phyloP scores from a whole-genome alignment of 30 jellyfish, hydroid and myxozoan genomes.

The Euphysa ruthae region DNA sequence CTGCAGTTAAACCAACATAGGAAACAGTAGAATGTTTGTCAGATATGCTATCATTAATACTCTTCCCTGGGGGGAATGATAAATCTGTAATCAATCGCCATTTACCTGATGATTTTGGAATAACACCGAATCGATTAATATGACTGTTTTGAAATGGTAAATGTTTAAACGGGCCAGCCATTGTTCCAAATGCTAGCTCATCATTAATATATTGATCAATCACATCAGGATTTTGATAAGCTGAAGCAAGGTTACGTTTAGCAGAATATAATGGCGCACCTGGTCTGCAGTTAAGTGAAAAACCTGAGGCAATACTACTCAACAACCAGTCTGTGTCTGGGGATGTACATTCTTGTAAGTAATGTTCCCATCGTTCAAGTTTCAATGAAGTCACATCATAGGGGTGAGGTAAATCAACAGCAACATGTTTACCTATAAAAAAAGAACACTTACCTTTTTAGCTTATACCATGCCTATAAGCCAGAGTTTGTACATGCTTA shows the following conservation, averaged over 20 bases:
- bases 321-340: conserved; percentile 17
- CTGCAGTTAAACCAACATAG: conserved; percentile 44
- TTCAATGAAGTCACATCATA: conserved; percentile 17
- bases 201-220: conserved; percentile 26
- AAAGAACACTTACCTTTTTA: not conserved
- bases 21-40: conserved; percentile 28
- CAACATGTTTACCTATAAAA: not conserved
- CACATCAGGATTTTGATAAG: conserved; percentile 10
- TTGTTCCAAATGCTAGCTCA: conserved; percentile 29
- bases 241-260: conserved; percentile 18
- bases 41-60: conserved; percentile 33
- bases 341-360: conserved; percentile 8
- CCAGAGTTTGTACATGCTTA: too few species aligned
- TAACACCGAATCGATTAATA: conserved; percentile 50
- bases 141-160: conserved; percentile 40
- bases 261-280: conserved; percentile 7
- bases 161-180: conserved; percentile 42
- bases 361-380: conserved; percentile 7
- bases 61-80: conserved; percentile 33
- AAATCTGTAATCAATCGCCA: conserved; percentile 50
- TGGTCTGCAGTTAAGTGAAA: conserved; percentile 12
- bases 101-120: conserved; percentile 49
- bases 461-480: not conserved
- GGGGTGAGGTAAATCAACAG: conserved; percentile 6
- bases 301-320: conserved; percentile 18